Evolutionary conservation across 2,113 vertebrate species (phyloP).

Genomic region (Petaurus breviceps): DNA sequence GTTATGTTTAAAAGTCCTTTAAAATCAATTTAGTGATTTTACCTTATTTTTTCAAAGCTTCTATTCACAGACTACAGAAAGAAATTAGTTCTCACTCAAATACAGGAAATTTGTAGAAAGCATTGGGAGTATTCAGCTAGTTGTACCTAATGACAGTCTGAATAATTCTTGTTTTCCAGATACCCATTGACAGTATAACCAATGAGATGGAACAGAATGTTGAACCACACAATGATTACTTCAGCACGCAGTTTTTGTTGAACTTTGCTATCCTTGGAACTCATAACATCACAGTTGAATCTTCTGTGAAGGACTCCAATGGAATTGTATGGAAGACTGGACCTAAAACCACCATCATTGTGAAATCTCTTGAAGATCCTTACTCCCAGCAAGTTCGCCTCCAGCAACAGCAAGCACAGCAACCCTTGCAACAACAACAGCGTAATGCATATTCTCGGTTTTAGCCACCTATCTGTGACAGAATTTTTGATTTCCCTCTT

Average conservation of each 20-base stretch:
- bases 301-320: conserved; percentile 94
- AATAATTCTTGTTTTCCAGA: conserved; percentile 82
- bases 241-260: conserved; percentile 98
- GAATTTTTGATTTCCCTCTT: not conserved
- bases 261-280: conserved; percentile 95
- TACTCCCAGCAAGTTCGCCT: conserved; percentile 95
- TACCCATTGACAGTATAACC: conserved; percentile 90
- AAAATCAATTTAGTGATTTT: not conserved
- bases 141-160: not conserved
- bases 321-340: conserved; percentile 96
- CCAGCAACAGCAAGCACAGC: conserved; percentile 88
- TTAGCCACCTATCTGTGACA: conserved; percentile 51
- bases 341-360: conserved; percentile 92
- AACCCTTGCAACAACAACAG: conserved; percentile 83
- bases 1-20: conserved; percentile 21
- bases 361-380: conserved; percentile 96
- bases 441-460: conserved; percentile 85
- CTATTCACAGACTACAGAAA: conserved; percentile 27
- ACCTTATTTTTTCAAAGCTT: conserved; percentile 21
- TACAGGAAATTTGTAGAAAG: not conserved
- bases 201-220: conserved; percentile 98
- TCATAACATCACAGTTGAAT: conserved; percentile 95
- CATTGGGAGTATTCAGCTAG: not conserved
- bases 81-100: not conserved
- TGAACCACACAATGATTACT: conserved; percentile 98